A percentile compares a stretch with the other conserved stretches of the same genome.
Evolutionary conservation across 2,888 invertebrate genomes (phyloP).

Genomic region (Orchesella flavescens): DNA sequence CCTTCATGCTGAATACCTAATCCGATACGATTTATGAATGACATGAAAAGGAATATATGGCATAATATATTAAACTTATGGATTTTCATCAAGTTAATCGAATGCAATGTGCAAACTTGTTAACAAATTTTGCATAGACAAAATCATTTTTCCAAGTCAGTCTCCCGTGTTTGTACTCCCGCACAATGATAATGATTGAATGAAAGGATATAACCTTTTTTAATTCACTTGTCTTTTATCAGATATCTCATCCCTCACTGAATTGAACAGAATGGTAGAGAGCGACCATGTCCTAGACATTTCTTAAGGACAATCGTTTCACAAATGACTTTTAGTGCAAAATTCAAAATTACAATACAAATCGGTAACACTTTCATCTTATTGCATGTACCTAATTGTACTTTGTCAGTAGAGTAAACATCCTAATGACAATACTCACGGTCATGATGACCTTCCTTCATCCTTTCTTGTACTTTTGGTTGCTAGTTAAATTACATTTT

Average conservation of each 20-base stretch:
- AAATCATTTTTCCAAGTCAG: not conserved
- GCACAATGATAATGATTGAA: too few relatives aligned
- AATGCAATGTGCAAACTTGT: not conserved
- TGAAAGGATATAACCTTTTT: not conserved
- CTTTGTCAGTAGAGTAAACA: conserved; percentile 2
- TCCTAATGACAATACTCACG: not conserved
- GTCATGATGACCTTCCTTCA: conserved; percentile 16
- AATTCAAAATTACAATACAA: not conserved
- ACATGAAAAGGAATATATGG: not conserved
- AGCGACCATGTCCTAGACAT: conserved; percentile 13
- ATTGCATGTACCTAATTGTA: not conserved
- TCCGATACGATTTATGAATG: not conserved
- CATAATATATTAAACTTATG: not conserved
- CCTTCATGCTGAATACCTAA: not conserved
- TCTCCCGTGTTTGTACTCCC: not conserved
- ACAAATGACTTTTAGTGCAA: not conserved
- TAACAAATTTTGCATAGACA: not conserved
- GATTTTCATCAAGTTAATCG: not conserved
- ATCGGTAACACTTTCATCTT: too few relatives aligned
- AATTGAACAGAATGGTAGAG: not conserved
- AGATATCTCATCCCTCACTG: too few relatives aligned
- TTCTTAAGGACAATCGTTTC: not conserved
- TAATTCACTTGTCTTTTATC: not conserved
- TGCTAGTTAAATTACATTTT: not conserved
- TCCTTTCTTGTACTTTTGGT: not conserved